These are phyloP conservation scores for Ectemnius cavifrons DNA, from an alignment of 2,888 invertebrate species.

Conservation along the genomic window DNA sequence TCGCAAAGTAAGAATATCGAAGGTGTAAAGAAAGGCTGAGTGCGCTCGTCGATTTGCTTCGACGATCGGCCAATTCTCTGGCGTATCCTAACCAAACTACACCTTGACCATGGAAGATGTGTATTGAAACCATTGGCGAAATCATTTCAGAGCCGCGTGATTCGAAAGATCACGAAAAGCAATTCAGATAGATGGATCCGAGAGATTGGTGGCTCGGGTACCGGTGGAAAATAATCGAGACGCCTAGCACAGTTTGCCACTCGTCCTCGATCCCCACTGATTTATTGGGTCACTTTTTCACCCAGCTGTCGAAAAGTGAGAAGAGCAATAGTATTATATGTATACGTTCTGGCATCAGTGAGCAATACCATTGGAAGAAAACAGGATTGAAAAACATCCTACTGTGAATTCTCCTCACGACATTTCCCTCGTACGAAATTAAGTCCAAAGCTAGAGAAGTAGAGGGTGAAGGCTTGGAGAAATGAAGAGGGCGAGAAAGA, in stretches of 20 bases:
- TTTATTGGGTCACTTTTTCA: constrained; percentile 26
- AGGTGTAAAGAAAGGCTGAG: background rate
- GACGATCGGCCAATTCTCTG: constrained; percentile 35
- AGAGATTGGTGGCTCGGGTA: constrained; percentile 6
- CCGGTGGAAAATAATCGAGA: constrained; percentile 32
- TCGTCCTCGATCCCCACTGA: constrained; percentile 21
- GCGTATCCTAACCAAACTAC: constrained; percentile 22
- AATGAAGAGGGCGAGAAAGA: constrained; percentile 25
- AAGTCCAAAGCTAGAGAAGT: too few relatives aligned
- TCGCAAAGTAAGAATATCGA: constrained; percentile 31
- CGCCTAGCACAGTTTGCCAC: constrained; percentile 17
- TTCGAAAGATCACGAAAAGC: background rate
- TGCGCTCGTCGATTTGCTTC: constrained; percentile 25
- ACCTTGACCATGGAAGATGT: constrained; percentile 25
- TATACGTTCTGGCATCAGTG: too few relatives aligned
- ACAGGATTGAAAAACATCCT: background rate
- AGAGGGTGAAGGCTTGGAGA: too few relatives aligned
- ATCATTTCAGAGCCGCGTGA: constrained; percentile 15
- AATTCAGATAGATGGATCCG: background rate
- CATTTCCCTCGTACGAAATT: too few relatives aligned
- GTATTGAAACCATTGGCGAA: constrained; percentile 35
- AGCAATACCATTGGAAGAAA: background rate
- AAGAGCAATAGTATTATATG: too few relatives aligned
- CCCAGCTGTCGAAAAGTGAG: background rate
- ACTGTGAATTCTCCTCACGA: background rate